Conservation (phyloP, 2,113 vertebrate species). For the Tichodroma muraria region DNA sequence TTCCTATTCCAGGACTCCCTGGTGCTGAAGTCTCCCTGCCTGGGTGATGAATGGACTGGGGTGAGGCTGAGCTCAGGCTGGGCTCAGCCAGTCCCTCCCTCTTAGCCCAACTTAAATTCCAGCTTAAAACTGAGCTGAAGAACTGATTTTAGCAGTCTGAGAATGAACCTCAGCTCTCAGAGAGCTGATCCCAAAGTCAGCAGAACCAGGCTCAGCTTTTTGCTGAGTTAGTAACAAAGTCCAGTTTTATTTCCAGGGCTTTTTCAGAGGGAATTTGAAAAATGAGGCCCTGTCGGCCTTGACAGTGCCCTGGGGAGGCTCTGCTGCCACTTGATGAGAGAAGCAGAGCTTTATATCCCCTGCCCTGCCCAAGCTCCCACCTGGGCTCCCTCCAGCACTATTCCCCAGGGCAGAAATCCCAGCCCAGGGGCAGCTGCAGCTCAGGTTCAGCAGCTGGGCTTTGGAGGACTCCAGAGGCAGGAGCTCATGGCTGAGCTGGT, state of each 20-base stretch:
- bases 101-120: not conserved
- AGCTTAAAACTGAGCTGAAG: not conserved
- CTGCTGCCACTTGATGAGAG: not conserved
- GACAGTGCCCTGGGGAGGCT: not conserved
- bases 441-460: not conserved
- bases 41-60: not conserved
- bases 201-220: not conserved
- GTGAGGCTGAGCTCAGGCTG: not conserved
- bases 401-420: not conserved
- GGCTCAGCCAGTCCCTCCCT: not conserved
- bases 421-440: not conserved
- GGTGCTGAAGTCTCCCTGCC: not conserved
- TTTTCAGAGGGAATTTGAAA: not conserved
- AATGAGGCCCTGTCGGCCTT: not conserved
- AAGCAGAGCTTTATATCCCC: not conserved
- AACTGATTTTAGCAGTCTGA: not conserved
- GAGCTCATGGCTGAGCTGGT: not conserved
- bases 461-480: not conserved
- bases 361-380: not conserved
- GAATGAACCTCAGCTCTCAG: accelerated
- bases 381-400: not conserved
- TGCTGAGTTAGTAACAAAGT: not conserved
- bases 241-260: not conserved
- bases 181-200: not conserved
- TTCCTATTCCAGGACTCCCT: not conserved